Evolutionary conservation across 2,113 vertebrate species (phyloP).

Genomic region (Pteropus alecto): DNA sequence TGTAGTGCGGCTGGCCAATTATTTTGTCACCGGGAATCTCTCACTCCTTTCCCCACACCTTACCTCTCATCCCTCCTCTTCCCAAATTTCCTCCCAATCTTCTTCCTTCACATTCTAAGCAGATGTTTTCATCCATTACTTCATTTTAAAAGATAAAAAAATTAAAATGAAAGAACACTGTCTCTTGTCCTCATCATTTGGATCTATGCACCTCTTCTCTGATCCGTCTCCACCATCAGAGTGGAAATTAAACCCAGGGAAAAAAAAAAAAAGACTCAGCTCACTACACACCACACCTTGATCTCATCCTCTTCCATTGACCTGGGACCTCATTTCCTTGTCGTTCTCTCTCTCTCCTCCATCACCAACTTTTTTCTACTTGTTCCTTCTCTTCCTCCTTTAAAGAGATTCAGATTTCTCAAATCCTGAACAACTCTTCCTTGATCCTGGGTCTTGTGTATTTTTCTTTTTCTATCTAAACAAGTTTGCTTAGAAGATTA

Average conservation of each 20-base stretch:
- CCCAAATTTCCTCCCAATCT: background rate
- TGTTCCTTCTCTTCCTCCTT: background rate
- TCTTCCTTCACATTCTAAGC: background rate
- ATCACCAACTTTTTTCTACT: background rate
- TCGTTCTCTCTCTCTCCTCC: background rate
- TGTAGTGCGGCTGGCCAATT: background rate
- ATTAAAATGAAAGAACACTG: background rate
- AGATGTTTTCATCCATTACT: background rate
- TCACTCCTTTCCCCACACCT: background rate
- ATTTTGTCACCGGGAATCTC: background rate
- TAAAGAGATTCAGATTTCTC: background rate
- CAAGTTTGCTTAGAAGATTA: background rate
- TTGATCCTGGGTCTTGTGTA: background rate
- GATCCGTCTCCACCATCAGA: accelerated
- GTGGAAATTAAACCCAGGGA: no score
- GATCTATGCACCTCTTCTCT: background rate
- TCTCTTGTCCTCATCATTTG: background rate
- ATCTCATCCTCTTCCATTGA: background rate
- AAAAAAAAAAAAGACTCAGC: no score
- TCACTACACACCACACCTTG: background rate
- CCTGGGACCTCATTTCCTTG: background rate
- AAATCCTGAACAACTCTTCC: background rate
- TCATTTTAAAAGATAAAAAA: background rate
- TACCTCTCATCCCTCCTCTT: background rate
- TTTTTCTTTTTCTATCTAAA: background rate